Percentiles rank a stretch among this genome's conserved stretches.
phyloP scores from a whole-genome alignment of 64 coral and sea anemone species.

The Catalaphyllia jardinei region DNA sequence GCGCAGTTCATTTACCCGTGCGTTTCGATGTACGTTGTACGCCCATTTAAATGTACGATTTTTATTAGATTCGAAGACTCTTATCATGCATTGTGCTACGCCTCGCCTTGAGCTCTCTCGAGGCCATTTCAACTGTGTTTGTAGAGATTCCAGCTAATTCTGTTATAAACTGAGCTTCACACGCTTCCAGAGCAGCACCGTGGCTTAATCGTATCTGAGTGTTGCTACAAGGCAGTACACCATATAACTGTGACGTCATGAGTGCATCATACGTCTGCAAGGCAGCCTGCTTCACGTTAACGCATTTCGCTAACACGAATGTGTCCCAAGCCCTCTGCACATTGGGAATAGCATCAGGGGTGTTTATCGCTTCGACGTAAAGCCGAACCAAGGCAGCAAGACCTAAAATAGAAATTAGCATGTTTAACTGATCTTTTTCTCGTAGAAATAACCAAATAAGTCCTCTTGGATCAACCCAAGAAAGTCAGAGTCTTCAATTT shows the following conservation, averaged over 20 bases:
- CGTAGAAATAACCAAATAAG: neutral
- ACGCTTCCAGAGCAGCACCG: conserved; percentile 6
- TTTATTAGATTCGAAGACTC: too few species aligned
- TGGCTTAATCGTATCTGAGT: conserved; percentile 42
- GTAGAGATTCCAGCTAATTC: conserved; percentile 55
- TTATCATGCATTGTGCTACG: too few species aligned
- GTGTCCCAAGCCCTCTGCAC: conserved; percentile 69
- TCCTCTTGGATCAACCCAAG: too few species aligned
- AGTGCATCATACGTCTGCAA: conserved; percentile 32
- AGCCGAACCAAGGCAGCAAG: conserved; percentile 56
- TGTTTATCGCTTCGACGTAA: conserved; percentile 78
- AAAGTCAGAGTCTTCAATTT: too few species aligned
- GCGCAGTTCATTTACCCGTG: too few species aligned
- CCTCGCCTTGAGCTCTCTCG: conserved; percentile 58
- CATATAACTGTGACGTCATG: conserved; percentile 39
- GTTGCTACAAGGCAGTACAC: conserved; percentile 54
- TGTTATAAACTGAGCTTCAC: conserved; percentile 40
- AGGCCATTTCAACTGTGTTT: conserved; percentile 50
- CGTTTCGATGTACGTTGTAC: too few species aligned
- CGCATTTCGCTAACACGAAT: conserved; percentile 64
- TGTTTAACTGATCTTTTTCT: neutral
- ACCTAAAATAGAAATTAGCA: conserved; percentile 9
- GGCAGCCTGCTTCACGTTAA: conserved; percentile 34
- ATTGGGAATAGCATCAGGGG: conserved; percentile 69
- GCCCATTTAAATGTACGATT: too few species aligned